Evolutionary conservation across 2,888 invertebrate species (phyloP).

Genomic region (Listrodromus nycthemerus): DNA sequence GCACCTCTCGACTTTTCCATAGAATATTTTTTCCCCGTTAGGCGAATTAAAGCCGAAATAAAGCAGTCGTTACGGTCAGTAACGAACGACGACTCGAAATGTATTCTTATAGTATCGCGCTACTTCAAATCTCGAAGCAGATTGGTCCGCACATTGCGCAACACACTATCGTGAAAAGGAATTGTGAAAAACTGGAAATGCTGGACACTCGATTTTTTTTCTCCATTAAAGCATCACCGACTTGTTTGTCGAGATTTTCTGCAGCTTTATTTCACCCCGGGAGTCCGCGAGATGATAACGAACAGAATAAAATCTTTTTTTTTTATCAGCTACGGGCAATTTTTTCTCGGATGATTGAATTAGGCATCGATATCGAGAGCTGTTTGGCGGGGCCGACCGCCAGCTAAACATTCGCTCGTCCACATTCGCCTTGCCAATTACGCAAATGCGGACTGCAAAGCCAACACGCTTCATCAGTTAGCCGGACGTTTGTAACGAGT

Average conservation of each 20-base stretch:
- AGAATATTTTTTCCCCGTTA: neutral
- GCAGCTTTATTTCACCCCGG: neutral
- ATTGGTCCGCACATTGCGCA: constrained; percentile 9
- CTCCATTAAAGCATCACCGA: neutral
- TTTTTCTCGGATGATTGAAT: neutral
- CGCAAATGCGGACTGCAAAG: constrained; percentile 41
- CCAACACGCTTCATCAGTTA: constrained; percentile 33
- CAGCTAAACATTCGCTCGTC: constrained; percentile 53
- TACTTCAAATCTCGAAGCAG: constrained; percentile 17
- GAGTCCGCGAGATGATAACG: too few species aligned
- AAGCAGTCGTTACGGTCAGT: too few species aligned
- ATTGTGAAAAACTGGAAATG: constrained; percentile 29
- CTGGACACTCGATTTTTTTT: constrained; percentile 6
- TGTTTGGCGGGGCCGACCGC: neutral
- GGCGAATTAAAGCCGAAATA: neutral
- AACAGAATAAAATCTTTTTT: too few species aligned
- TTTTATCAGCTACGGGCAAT: too few species aligned
- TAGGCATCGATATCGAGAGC: constrained; percentile 3
- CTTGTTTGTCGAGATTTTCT: constrained; percentile 1
- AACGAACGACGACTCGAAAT: neutral
- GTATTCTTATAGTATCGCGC: constrained; percentile 27
- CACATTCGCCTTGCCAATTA: constrained; percentile 51
- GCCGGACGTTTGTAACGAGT: constrained; percentile 53
- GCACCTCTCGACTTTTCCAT: constrained; percentile 38
- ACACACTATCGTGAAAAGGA: constrained; percentile 13